Conservation (phyloP, 1,140 invertebrate genomes). For the Macrobrachium rosenbergii region DNA sequence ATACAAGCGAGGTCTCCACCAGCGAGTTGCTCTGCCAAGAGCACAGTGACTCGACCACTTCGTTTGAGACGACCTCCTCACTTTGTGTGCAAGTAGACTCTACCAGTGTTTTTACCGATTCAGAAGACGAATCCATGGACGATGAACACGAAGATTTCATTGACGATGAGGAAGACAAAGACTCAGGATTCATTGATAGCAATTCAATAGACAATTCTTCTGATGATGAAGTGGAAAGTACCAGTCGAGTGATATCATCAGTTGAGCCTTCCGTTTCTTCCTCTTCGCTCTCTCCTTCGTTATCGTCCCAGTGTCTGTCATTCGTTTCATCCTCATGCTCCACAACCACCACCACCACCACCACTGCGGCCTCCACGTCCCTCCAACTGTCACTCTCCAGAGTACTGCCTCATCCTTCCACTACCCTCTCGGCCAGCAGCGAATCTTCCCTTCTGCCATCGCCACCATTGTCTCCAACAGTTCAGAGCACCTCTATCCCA, state of each 20-base stretch:
- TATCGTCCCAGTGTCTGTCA: background rate
- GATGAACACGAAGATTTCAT: slow-evolving; percentile 63
- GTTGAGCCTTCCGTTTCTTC: slow-evolving; percentile 9
- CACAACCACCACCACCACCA: slow-evolving; percentile 11
- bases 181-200: slow-evolving; percentile 66
- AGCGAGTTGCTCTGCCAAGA: slow-evolving; percentile 28
- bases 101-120: slow-evolving; percentile 39
- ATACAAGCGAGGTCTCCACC: slow-evolving; percentile 30
- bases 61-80: background rate
- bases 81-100: background rate
- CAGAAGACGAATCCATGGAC: slow-evolving; percentile 51
- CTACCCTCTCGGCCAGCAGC: background rate
- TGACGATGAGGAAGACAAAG: slow-evolving; percentile 65
- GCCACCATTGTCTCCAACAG: slow-evolving; percentile 23
- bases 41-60: slow-evolving; percentile 19
- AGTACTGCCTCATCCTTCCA: slow-evolving; percentile 43
- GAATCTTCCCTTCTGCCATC: background rate
- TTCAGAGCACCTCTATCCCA: slow-evolving; percentile 15
- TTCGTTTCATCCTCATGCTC: slow-evolving; percentile 7
- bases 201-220: slow-evolving; percentile 66
- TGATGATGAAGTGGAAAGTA: slow-evolving; percentile 62
- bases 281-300: slow-evolving; percentile 4
- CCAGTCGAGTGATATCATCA: slow-evolving; percentile 10
- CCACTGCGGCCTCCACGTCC: slow-evolving; percentile 40
- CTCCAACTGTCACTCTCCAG: slow-evolving; percentile 56